Evolutionary conservation across 2,888 invertebrate species (phyloP).

Genomic region (Drosophila kambysellisi): DNA sequence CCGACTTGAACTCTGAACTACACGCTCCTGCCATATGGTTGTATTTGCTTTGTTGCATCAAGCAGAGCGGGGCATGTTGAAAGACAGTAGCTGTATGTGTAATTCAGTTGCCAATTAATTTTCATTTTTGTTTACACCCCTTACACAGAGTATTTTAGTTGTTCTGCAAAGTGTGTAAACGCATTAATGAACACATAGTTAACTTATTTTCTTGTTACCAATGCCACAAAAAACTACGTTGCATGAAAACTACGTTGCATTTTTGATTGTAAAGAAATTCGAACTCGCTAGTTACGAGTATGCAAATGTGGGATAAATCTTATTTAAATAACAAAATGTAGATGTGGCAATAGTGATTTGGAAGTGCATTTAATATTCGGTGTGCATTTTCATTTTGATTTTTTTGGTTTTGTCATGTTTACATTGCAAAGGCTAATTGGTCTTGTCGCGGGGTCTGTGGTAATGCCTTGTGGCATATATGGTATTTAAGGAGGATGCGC

Average conservation of each 20-base stretch:
- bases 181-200: background rate
- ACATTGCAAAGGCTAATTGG: constrained; percentile 28
- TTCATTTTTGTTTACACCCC: constrained; percentile 5
- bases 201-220: background rate
- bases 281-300: rapidly evolving
- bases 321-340: background rate
- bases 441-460: constrained; percentile 4
- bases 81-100: constrained; percentile 11
- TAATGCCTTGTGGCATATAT: constrained; percentile 11
- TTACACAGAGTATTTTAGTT: background rate
- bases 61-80: constrained; percentile 5
- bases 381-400: background rate
- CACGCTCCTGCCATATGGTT: constrained; percentile 48
- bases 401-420: constrained; percentile 19
- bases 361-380: constrained; percentile 1
- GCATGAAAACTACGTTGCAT: background rate
- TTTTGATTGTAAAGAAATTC: background rate
- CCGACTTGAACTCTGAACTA: constrained; percentile 58
- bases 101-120: constrained; percentile 41
- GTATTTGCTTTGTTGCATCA: constrained; percentile 36
- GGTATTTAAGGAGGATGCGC: constrained; percentile 26
- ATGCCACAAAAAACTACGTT: background rate
- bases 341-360: background rate
- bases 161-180: background rate
- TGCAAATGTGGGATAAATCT: no score